These are phyloP conservation scores for Cynopterus brachyotis DNA, from an alignment of 2,113 vertebrate genomes.

Conservation along the genomic window DNA sequence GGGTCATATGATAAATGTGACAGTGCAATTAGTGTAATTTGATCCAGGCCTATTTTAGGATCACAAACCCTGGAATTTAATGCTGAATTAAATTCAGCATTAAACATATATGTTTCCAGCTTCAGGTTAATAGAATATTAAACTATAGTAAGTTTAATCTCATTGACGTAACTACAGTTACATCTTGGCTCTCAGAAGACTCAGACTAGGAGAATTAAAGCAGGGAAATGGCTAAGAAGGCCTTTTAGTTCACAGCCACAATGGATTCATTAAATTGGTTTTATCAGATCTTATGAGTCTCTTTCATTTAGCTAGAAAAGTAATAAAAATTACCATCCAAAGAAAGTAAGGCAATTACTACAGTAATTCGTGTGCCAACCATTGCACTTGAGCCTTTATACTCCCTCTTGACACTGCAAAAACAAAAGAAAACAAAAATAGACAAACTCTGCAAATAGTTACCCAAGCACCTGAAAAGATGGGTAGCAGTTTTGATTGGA, in stretches of 20 bases:
- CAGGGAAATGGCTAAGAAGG: not conserved
- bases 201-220: not conserved
- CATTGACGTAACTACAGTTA: not conserved
- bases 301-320: not conserved
- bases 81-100: not conserved
- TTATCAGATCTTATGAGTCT: not conserved
- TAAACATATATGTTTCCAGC: not conserved
- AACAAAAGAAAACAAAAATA: not conserved
- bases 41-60: not conserved
- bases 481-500: not conserved
- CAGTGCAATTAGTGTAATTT: not conserved
- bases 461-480: not conserved
- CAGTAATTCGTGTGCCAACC: not conserved
- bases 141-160: not conserved
- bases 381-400: not conserved
- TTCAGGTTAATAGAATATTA: slow-evolving; percentile 34
- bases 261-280: not conserved
- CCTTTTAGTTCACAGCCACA: not conserved
- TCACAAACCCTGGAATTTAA: not conserved
- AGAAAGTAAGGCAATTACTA: not conserved
- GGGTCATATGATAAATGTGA: not conserved
- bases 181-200: not conserved
- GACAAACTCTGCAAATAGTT: not conserved
- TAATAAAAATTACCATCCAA: not conserved
- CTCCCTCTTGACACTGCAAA: not conserved